Base-by-base conservation (phyloP, 2,113 vertebrate species). In the Lampris megalopsis region DNA sequence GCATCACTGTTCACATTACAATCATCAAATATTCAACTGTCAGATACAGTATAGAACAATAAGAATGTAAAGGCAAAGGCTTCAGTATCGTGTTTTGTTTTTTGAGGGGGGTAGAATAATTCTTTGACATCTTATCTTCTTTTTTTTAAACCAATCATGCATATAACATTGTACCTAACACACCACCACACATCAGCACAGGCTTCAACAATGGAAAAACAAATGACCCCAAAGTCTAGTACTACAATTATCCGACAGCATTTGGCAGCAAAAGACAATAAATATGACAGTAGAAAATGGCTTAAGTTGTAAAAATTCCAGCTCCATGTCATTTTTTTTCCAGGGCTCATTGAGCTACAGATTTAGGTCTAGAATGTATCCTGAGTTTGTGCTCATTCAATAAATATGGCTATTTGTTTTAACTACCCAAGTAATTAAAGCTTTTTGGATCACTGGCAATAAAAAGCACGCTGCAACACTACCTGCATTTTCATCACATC, bases 131-230 rank as follows among this genome's bases (percentile, higher is more conserved):
- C 48, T 38, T 48, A 13, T 77, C 67, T 63, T 13, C 9, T 36
- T 40, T 47, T 45, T 45, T 13, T 53, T 4, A 11, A 38, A 59
- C 57, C 47, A 9, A 69, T 24, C 1, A 67, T 41, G 49, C 54
- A 67, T 59, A 53, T 58, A 80, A 71, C 50, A 70, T 57, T 43
- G 37, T 48, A 35, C 64, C 43, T 40, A 41, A 85, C 72, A 68
- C 71, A 42, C 1, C 2, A 37, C 38, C 24, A 77, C 52, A 50
- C 45, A 41, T 81, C 10, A 36, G 61, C 49, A 83, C 24, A 58
- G 64, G 13, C 41, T 36, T 75, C 72, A 48, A 6, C 41, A 8
- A n/a, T 63, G 5, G 63, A 48, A n/a, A n/a, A n/a, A n/a, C n/a
- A 69, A 56, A 67, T 42, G 49, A 66, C 64, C 47, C 47, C 45